These are phyloP conservation scores for Manacus vitellinus DNA, from an alignment of 2,113 vertebrate species.

Conservation along the genomic window DNA sequence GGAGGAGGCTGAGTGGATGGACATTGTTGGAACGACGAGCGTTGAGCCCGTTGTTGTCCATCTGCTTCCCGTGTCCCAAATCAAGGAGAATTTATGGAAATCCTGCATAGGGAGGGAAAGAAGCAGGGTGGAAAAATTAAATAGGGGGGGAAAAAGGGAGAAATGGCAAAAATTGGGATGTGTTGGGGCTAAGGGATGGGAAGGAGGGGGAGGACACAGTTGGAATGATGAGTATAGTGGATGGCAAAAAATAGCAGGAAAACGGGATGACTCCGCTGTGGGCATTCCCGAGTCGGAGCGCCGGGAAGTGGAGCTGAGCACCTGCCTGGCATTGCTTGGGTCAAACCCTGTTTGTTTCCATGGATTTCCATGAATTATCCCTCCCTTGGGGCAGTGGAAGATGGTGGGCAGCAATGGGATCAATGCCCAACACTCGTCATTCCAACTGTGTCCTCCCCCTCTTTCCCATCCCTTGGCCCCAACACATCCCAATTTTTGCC, in stretches of 20 bases:
- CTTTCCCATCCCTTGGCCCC: neutral
- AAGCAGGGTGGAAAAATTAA: too few species aligned
- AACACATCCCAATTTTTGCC: neutral
- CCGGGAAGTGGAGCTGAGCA: accelerated
- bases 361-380: neutral
- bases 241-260: neutral
- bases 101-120: too few species aligned
- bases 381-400: neutral
- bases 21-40: too few species aligned
- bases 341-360: neutral
- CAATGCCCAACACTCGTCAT: neutral
- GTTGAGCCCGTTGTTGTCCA: too few species aligned
- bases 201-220: too few species aligned
- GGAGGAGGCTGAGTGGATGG: neutral
- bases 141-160: neutral
- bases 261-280: neutral
- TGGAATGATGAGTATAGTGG: too few species aligned
- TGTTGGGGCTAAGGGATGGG: neutral
- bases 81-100: too few species aligned
- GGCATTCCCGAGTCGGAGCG: accelerated
- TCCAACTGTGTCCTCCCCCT: neutral
- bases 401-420: neutral
- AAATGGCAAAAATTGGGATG: too few species aligned
- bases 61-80: too few species aligned
- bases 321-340: neutral